phyloP scores from a whole-genome alignment of 2,888 invertebrate genomes.

The Himalopsyche kuldschensis region DNA sequence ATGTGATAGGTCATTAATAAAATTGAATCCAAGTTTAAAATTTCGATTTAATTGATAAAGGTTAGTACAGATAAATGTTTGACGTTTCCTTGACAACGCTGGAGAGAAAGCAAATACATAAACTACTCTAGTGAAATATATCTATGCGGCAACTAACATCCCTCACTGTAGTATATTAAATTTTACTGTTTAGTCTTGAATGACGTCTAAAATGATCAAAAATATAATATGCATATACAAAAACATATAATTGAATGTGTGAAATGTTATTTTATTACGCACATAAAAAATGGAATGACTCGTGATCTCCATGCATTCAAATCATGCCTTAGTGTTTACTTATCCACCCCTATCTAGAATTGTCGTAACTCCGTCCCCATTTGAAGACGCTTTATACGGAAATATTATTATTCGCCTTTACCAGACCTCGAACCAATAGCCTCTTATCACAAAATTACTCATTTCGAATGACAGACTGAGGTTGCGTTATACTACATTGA shows the following conservation, averaged over 20 bases:
- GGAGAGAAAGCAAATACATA: too few species aligned
- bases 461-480: constrained; percentile 68
- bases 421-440: constrained; percentile 61
- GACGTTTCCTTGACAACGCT: too few species aligned
- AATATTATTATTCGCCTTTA: constrained; percentile 42
- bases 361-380: not conserved
- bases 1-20: too few species aligned
- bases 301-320: not conserved
- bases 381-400: constrained; percentile 28
- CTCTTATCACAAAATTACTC: constrained; percentile 75
- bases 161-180: too few species aligned
- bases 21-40: too few species aligned
- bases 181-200: too few species aligned
- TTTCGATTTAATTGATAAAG: too few species aligned
- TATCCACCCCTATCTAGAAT: not conserved
- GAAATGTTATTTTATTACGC: not conserved
- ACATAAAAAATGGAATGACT: not conserved
- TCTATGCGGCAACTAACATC: too few species aligned
- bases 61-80: too few species aligned
- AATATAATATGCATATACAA: too few species aligned
- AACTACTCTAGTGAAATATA: too few species aligned
- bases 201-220: too few species aligned
- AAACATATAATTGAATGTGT: not conserved
- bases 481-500: not conserved
- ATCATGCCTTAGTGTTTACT: not conserved